A percentile compares a stretch with the other conserved stretches of the same genome.
Evolutionary conservation across 2,797 vertebrate species (phyloP).

Genomic region (Chaenodraco wilsoni): DNA sequence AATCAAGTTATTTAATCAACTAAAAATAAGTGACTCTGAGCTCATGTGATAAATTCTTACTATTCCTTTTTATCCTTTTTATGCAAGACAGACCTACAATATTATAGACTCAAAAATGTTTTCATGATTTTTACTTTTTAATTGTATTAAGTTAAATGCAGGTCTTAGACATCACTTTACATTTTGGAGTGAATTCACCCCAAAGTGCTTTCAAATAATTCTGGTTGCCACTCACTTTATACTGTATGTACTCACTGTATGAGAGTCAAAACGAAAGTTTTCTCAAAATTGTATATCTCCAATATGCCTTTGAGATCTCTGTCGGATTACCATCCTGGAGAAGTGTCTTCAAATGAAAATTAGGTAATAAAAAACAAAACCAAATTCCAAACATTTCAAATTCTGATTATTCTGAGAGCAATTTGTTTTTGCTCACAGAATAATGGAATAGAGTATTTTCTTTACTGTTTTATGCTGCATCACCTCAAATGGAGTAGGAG

Average conservation of each 20-base stretch:
- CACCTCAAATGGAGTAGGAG: slow-evolving; percentile 15
- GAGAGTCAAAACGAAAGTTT: neutral
- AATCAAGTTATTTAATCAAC: neutral
- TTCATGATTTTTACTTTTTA: neutral
- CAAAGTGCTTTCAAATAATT: neutral
- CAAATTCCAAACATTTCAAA: neutral
- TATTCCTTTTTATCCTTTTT: neutral
- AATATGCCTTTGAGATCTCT: neutral
- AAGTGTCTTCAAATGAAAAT: no score
- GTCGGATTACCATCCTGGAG: no score
- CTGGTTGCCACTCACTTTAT: no score
- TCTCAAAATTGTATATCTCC: neutral
- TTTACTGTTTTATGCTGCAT: slow-evolving; percentile 4
- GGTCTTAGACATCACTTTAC: neutral
- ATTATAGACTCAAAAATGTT: neutral
- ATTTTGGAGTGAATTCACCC: neutral
- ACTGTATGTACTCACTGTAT: neutral
- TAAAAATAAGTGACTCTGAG: neutral
- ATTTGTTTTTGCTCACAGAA: neutral
- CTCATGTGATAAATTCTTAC: neutral
- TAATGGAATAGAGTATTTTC: neutral
- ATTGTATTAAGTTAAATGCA: neutral
- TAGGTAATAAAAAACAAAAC: neutral
- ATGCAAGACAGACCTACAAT: neutral
- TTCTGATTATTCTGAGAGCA: no score